Evolutionary conservation across 2,797 vertebrate species (phyloP).

Genomic region (Macropodus opercularis): DNA sequence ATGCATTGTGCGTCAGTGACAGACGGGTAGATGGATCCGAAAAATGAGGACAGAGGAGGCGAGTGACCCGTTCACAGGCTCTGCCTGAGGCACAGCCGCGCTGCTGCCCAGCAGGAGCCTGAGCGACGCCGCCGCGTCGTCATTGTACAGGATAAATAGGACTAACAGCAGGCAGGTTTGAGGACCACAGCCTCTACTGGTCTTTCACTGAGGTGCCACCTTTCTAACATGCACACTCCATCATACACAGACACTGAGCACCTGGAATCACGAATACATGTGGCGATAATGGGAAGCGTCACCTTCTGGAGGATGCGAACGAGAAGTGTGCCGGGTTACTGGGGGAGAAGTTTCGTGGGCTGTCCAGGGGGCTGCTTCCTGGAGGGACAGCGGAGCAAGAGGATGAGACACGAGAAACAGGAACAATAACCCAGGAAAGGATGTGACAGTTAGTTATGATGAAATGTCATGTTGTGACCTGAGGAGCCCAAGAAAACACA

Average conservation of each 20-base stretch:
- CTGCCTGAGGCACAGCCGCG: no score
- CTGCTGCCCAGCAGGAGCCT: no score
- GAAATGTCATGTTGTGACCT: no score
- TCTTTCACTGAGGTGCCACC: no score
- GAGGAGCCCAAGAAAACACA: not conserved
- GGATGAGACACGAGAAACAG: constrained; percentile 15
- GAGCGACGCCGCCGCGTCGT: no score
- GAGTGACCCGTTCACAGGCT: no score
- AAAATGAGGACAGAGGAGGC: constrained; percentile 53
- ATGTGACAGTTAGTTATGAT: no score
- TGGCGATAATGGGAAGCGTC: not conserved
- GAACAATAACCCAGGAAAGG: not conserved
- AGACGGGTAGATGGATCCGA: constrained; percentile 50
- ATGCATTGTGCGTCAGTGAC: constrained; percentile 35
- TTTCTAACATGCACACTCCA: no score
- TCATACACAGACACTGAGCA: no score
- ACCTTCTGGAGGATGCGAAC: constrained; percentile 93
- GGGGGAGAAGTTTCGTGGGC: constrained; percentile 93
- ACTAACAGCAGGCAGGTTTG: no score
- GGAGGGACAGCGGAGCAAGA: constrained; percentile 31
- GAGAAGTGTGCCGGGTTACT: constrained; percentile 92
- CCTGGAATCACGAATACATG: not conserved
- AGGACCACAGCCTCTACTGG: no score
- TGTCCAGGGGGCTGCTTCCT: constrained; percentile 95
- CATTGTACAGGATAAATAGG: no score